These are phyloP conservation scores for Ardeotis arabs DNA, from an alignment of 2,113 vertebrate genomes.

Conservation along the genomic window DNA sequence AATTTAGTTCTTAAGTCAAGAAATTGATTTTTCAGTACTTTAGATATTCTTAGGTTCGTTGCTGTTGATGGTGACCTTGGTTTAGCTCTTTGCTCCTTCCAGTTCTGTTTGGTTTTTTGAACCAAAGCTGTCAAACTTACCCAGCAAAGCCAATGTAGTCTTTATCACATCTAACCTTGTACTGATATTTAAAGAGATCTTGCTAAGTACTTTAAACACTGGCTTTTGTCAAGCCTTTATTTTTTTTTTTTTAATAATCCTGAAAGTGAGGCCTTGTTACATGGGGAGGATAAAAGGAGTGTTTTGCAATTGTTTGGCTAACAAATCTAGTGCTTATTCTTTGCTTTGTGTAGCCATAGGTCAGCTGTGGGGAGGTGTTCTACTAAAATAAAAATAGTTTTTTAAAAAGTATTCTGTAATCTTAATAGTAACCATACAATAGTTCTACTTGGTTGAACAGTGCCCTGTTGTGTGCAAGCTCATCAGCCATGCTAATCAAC, in stretches of 20 bases:
- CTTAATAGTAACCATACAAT: neutral
- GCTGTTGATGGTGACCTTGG: neutral
- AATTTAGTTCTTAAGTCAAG: neutral
- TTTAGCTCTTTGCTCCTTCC: neutral
- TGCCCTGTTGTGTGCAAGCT: neutral
- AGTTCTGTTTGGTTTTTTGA: neutral
- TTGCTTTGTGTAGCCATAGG: neutral
- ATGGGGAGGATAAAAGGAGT: neutral
- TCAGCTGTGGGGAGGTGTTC: neutral
- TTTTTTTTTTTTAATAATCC: too few species aligned
- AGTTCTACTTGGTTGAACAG: neutral
- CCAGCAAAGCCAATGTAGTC: neutral
- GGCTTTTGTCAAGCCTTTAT: neutral
- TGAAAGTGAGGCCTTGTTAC: neutral
- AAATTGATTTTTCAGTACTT: neutral
- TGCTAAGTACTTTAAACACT: slow-evolving; percentile 11
- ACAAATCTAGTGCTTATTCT: neutral
- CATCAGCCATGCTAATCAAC: slow-evolving; percentile 50
- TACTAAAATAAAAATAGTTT: neutral
- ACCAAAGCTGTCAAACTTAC: neutral
- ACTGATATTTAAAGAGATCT: slow-evolving; percentile 16
- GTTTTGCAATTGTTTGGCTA: neutral
- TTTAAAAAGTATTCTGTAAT: neutral
- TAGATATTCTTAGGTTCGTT: neutral
- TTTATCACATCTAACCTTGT: slow-evolving; percentile 16